A percentile compares a stretch with the other conserved stretches of the same genome.
These are phyloP conservation scores for Cordilura impudica DNA, from an alignment of 2,888 invertebrate species.

Conservation along the genomic window DNA sequence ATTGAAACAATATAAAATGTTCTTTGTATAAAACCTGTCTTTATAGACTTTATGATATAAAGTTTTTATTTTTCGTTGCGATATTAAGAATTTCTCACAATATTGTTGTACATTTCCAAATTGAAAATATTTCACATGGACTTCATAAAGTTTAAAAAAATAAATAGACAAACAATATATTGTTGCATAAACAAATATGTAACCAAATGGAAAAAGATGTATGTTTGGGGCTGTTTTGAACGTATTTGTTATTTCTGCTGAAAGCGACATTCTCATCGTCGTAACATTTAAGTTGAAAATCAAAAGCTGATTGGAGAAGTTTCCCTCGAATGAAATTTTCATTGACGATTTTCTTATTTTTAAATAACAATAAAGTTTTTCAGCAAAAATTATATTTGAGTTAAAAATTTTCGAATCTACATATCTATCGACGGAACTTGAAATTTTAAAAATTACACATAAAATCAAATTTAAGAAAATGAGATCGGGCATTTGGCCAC, in stretches of 20 bases:
- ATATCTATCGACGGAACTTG: too few relatives aligned
- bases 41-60: too few relatives aligned
- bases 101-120: not conserved
- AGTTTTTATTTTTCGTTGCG: not conserved
- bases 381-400: too few relatives aligned
- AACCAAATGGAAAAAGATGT: slow-evolving; percentile 29
- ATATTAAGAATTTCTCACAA: slow-evolving; percentile 31
- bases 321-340: too few relatives aligned
- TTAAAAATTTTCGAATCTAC: too few relatives aligned
- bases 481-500: too few relatives aligned
- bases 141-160: not conserved
- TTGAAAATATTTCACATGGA: slow-evolving; percentile 20
- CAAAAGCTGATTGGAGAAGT: not conserved
- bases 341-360: too few relatives aligned
- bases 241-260: slow-evolving; percentile 23
- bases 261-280: slow-evolving; percentile 53
- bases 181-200: slow-evolving; percentile 24
- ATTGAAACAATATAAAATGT: slow-evolving; percentile 31
- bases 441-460: too few relatives aligned
- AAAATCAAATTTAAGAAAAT: too few relatives aligned
- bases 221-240: slow-evolving; percentile 27
- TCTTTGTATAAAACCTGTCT: not conserved
- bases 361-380: too few relatives aligned
- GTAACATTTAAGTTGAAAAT: slow-evolving; percentile 26
- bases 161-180: slow-evolving; percentile 4